phyloP scores from a whole-genome alignment of 2,797 vertebrate species.

The Acanthis flammea region DNA sequence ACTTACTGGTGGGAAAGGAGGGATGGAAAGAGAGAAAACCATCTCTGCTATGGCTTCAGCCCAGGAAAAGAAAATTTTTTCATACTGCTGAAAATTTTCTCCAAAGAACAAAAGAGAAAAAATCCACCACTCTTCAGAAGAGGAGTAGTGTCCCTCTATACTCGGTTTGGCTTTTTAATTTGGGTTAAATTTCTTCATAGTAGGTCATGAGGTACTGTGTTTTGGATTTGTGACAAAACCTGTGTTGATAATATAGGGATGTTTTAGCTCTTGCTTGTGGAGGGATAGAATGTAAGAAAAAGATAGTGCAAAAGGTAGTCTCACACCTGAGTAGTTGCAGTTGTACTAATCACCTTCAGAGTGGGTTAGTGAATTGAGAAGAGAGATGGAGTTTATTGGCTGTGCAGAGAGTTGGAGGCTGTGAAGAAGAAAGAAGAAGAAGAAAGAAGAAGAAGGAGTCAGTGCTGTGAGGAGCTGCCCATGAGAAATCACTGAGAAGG shows the following conservation, averaged over 20 bases:
- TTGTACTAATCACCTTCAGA: too few species aligned
- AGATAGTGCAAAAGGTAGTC: too few species aligned
- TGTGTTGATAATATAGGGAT: background rate
- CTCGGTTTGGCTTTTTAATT: background rate
- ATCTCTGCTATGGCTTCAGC: background rate
- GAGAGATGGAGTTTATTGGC: too few species aligned
- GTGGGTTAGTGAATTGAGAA: too few species aligned
- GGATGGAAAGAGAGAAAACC: background rate
- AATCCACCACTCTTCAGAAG: accelerated
- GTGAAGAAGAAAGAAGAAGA: too few species aligned
- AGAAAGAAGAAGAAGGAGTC: too few species aligned
- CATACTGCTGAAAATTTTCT: background rate
- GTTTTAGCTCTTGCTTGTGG: background rate
- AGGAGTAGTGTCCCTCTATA: background rate
- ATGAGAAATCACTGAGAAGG: too few species aligned
- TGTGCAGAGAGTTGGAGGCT: too few species aligned
- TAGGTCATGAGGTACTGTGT: background rate
- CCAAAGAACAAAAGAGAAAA: background rate
- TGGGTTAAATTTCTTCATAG: background rate
- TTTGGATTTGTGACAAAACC: background rate
- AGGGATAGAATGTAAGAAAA: too few species aligned
- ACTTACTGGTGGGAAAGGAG: background rate
- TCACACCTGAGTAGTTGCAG: too few species aligned
- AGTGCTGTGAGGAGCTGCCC: too few species aligned
- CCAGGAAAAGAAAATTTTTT: background rate